Evolutionary conservation across 2,113 vertebrate genomes (phyloP), one percentile per base, ranked within the genome.

Genomic region (Bambusicola thoracicus): DNA sequence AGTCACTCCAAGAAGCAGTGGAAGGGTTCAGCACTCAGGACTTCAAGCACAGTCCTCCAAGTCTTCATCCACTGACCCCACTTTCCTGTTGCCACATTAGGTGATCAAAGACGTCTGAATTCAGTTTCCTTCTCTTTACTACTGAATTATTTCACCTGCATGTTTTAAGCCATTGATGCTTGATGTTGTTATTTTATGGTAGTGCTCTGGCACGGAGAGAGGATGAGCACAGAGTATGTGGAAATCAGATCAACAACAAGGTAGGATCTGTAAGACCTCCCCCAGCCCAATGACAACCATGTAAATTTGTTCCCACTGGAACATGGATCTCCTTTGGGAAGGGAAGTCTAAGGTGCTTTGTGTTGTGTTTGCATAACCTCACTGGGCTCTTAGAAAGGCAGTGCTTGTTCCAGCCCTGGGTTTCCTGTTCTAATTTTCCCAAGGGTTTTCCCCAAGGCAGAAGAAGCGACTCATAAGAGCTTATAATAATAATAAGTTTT

Each of bases 401-500:
- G 72, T 16, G 58, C 27, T 15, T 53, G 61, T 67, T 94, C 41
- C 32, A 75, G 46, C 44, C 77, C 59, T 61, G 21, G 86, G 43
- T 70, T 90, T 86, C 56, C 38, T 85, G 51, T 38, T 95, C 77
- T 68, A 25, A 58, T 82, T 96, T 95, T 89, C 58, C 44, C 69
- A 63, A 27, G 43, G 81, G 38, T 51, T 55, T 55, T 66, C 61
- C 63, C 48, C 32, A 65, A 76, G 86, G 58, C 70, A 90, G 44
- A 76, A 87, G n/a, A 38, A 73, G 17, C 24, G 27, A 95, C 90
- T 96, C 90, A 89, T 19, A 40, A 34, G 19, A 59, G 56, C 56
- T 34, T 59, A 22, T 34, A 34, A 29, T 29, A 63, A 29, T 40
- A 63, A 40, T n/a, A n/a, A n/a, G n/a, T n/a, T n/a, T n/a, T n/a